Base-by-base conservation (phyloP, 2,113 vertebrate genomes). In the Cyrtonyx montezumae region DNA sequence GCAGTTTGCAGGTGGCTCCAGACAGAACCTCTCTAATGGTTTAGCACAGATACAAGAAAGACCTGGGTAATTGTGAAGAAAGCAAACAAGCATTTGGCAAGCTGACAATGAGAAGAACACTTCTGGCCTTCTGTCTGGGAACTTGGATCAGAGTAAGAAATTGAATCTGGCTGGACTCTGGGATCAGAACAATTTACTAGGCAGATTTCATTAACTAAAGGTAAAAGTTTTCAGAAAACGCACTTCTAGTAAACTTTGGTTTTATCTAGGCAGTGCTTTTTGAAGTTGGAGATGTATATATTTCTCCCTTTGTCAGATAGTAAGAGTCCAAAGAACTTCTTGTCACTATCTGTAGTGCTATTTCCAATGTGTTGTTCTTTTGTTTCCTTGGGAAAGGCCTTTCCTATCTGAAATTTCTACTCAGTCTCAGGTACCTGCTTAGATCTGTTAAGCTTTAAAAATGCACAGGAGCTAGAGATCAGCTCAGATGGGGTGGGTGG, bases 251-350 rank as follows among this genome's bases (percentile, higher is more conserved):
- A 84, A 69, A 9, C 34, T 66, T 84, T 37, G 5, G 14, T 81
- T 88, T 85, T 63, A 36, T 63, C 30, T 71, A 73, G 58, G 63
- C 67, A 62, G 66, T 61, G 13, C 14, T 82, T 88, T 58, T 49
- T 84, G 48, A 45, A 3, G 0, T 40, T 59, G 46, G n/a, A 91
- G 49, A 79, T 32, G 66, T 48, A 23, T 13, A 1, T 0, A 0
- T 63, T 34, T 46, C 45, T 87, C 30, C 7, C 16, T 87, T 53
- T 73, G 26, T 46, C 45, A 40, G 25, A 37, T 3, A 66, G 66
- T 46, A 19, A 34, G 61, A 90, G 62, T 69, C 19, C 36, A 46
- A 40, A 73, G 40, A 13, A 49, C 28, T 55, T 85, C 42, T 28
- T 28, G 13, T 56, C 45, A 45, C 16, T 91, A 71, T 71, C 71